phyloP scores from a whole-genome alignment of 1,140 invertebrate species.

The Bombus pyrosoma region DNA sequence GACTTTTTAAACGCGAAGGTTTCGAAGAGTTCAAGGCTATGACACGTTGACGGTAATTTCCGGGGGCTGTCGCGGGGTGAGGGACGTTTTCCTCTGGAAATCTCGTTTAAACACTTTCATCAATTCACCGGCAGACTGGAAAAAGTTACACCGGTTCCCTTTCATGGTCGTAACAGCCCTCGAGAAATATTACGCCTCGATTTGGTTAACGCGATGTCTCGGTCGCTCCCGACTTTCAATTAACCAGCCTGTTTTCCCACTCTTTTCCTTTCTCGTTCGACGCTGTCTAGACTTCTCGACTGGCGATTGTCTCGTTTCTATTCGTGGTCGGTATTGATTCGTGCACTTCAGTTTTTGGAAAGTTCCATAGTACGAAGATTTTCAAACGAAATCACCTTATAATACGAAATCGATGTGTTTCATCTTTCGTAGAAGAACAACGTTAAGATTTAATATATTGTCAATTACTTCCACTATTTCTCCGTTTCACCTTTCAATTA shows the following conservation, averaged over 20 bases:
- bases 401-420: too few relatives aligned
- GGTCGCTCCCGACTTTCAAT: constrained; percentile 7
- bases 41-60: constrained; percentile 29
- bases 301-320: not conserved
- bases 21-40: constrained; percentile 30
- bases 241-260: not conserved
- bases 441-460: too few relatives aligned
- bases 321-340: not conserved
- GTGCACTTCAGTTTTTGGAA: too few relatives aligned
- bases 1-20: not conserved
- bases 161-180: constrained; percentile 40
- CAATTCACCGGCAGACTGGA: constrained; percentile 22
- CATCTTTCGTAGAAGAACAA: too few relatives aligned
- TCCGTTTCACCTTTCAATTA: too few relatives aligned
- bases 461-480: too few relatives aligned
- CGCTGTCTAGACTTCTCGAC: not conserved
- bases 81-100: constrained; percentile 12
- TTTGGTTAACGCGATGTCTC: constrained; percentile 36
- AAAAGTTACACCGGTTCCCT: constrained; percentile 37
- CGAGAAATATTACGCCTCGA: constrained; percentile 41
- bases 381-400: too few relatives aligned
- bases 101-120: constrained; percentile 50
- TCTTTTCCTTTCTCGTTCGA: not conserved
- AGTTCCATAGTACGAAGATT: too few relatives aligned
- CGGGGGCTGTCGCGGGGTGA: not conserved